Evolutionary conservation across 2,113 vertebrate genomes (phyloP).

Genomic region (Serinus canaria): DNA sequence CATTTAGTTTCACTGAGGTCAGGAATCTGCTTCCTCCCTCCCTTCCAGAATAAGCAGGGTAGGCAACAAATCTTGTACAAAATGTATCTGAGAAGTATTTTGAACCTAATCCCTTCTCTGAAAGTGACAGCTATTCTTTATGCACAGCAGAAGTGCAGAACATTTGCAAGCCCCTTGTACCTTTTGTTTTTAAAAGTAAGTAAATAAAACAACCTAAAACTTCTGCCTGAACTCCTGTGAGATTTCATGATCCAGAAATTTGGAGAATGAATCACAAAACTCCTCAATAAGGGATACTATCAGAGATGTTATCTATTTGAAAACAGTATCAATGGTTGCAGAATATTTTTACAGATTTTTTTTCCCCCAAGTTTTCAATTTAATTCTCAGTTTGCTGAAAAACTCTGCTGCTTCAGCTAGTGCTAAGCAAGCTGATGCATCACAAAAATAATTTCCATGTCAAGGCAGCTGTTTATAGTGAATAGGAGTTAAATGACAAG

Average conservation of each 20-base stretch:
- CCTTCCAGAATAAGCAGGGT: background rate
- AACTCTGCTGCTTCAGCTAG: slow-evolving; percentile 1
- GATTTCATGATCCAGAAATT: background rate
- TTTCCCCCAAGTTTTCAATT: background rate
- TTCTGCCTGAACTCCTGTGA: background rate
- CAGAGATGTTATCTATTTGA: background rate
- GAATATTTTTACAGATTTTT: background rate
- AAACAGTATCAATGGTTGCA: background rate
- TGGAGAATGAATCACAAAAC: background rate
- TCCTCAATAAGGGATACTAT: background rate
- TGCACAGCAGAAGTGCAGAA: background rate
- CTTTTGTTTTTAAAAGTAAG: background rate
- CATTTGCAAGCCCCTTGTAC: background rate
- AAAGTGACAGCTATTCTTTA: background rate
- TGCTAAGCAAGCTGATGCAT: background rate
- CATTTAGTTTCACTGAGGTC: background rate
- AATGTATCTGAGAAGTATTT: background rate
- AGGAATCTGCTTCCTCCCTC: background rate
- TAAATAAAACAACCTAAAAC: background rate
- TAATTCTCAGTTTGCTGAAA: background rate
- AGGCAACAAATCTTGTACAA: background rate
- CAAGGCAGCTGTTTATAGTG: slow-evolving; percentile 38
- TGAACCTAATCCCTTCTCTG: background rate
- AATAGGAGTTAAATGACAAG: slow-evolving; percentile 52
- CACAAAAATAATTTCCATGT: slow-evolving; percentile 25